Evolutionary conservation across 2,888 invertebrate species (phyloP), one percentile per base, ranked within the genome.

Genomic region (Epinotia bilunana): DNA sequence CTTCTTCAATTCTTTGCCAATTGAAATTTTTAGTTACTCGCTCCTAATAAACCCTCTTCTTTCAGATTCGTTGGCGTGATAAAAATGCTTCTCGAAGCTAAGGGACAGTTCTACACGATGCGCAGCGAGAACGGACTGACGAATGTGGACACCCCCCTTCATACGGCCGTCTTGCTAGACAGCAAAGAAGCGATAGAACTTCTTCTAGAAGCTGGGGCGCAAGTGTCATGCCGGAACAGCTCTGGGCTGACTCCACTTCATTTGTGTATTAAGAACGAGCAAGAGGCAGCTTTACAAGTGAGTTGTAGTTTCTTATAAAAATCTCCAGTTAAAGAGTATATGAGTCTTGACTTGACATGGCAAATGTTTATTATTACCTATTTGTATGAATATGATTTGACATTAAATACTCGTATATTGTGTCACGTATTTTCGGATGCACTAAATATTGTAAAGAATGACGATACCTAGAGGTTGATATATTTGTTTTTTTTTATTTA

Each of bases 171-270:
- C 0, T 88, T 91, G 63, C 82, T 95, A 2, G 90, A 88, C 6
- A 91, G 89, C 63, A 76, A 90, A 49, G 90, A 92, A 0, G 92
- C 91, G 3, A 91, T 95, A 1, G 86, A 85, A 13, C 86, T 89
- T 60, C 83, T 95, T 1, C 81, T 95, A 6, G 85, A 90, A 2
- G 87, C 90, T 12, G 94, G 92, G 1, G 93, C 90, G 0, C 88
- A 88, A 1, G 88, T 93, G 0, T 87, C 88, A 3, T 90, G 89
- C 49, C 85, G 91, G 11, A 93, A 95, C 77, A 83, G 83, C 13
- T 85, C 87, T 9, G 95, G 95, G 1, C 84, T 87, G 64, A 95
- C 95, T 0, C 94, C 95, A 0, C 81, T 95, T 20, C 95, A 95
- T 82, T 85, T 95, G 4, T 94, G 95, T 53, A 92, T 95, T 2